Conservation (phyloP, 1,140 invertebrate species). For the Ylistrum balloti region DNA sequence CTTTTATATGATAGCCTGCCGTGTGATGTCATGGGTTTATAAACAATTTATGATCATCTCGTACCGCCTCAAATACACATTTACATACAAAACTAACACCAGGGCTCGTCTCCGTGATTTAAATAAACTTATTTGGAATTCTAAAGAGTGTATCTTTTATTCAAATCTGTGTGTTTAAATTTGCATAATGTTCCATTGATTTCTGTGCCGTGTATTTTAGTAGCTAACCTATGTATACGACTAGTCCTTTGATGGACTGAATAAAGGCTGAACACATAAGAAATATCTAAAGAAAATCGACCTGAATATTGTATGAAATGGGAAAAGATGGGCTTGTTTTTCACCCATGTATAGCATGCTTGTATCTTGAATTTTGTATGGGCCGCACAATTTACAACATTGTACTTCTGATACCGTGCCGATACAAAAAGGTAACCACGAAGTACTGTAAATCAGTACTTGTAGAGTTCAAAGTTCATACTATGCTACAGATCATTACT, state of each 20-base stretch:
- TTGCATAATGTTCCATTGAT: conserved; percentile 35
- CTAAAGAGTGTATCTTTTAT: conserved; percentile 21
- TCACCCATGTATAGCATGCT: not conserved
- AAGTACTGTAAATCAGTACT: no score
- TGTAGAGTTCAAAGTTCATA: no score
- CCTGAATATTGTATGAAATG: not conserved
- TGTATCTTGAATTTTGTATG: not conserved
- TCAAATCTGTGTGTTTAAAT: conserved; percentile 27
- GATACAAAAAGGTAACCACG: no score
- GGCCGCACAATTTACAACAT: not conserved
- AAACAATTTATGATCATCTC: not conserved
- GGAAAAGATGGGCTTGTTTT: not conserved
- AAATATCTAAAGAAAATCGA: not conserved
- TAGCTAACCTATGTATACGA: conserved; percentile 10
- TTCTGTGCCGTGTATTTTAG: not conserved
- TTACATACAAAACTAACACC: not conserved
- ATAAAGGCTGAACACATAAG: not conserved
- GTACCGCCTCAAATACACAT: not conserved
- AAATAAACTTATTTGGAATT: not conserved
- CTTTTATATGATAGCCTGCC: not conserved
- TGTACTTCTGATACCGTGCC: not conserved
- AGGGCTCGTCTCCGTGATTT: not conserved
- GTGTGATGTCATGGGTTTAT: not conserved
- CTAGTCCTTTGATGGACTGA: not conserved
- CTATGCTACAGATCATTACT: no score